Evolutionary conservation across 1,140 invertebrate species (phyloP), one percentile per base, ranked within the genome.

Genomic region (Ceratina japonica): DNA sequence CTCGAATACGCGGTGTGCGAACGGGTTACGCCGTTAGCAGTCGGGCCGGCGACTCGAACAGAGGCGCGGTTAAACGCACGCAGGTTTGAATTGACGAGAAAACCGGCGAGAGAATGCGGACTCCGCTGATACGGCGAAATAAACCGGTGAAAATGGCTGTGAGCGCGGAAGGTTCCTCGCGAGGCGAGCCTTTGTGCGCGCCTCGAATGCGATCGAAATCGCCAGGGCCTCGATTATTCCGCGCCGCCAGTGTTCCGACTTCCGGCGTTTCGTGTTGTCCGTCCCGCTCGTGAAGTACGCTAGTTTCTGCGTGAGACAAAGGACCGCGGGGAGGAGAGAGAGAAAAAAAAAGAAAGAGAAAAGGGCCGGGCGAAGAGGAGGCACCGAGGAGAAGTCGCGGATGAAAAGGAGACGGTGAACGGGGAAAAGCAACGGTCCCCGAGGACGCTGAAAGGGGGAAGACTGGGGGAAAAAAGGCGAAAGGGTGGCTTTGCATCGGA

Each of bases 401-500:
- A 71, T 31, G 49, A 62, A 62, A 59, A 52, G n/a, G 22, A 44
- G 52, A 16, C 20, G 44, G 13, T 15, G 24, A 69, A 44, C 18
- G 16, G 22, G 15, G 22, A 8, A n/a, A 24, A 54, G 64, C 64
- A 22, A 24, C 54, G 51, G 31, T 75, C 74, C 65, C 52, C n/a
- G 74, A 12, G 65, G 64, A 69, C 18, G 63, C 4, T 49, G 54
- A 49, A 51, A 58, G 1, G 3, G 22, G 1, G 31, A 63, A 24
- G 73, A 44, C 62, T 62, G 68, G n/a, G n/a, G 51, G 31, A 61
- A 24, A 18, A 18, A 66, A 74, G 63, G 62, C 58, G 49, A 51
- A 79, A 44, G 66, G 51, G 54, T 58, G 52, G 69, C 69, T 76
- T 61, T 52, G 52, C 62, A 61, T 78, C 37, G 51, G 54, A 31